Base-by-base conservation (phyloP, 2,113 vertebrate species). In the Maylandia zebra region DNA sequence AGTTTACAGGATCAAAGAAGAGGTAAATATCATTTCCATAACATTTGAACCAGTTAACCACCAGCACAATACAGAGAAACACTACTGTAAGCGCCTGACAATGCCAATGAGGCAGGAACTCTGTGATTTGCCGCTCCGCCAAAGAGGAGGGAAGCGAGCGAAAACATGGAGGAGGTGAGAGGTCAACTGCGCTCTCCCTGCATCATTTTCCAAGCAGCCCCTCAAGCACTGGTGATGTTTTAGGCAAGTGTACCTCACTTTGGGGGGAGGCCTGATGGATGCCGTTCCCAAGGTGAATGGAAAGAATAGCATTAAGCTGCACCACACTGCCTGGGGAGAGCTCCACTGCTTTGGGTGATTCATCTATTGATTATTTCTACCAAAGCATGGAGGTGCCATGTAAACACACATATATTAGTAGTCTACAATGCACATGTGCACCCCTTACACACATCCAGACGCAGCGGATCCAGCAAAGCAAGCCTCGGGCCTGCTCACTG, bases 31-130 rank as follows among this genome's bases (percentile, higher is more conserved):
- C 93, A 95, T 95, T 94, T 95, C 93, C 93, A 94, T 95, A 95
- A 94, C 94, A 95, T 95, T 95, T 95, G 93, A 95, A 95, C 95
- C 93, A 94, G 92, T 94, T 95, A 95, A 94, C 92, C 93, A 94
- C 8, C 90, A 94, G 93, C 93, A 90, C 90, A 93, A 86, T 91
- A 85, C 93, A 86, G 91, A 92, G 91, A 93, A 95, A 93, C 88
- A 87, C 92, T 38, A 94, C 93, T 91, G 92, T 85, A 91, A 92
- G 90, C 93, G 88, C 78, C 93, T 94, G 94, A 95, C 93, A 95
- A 86, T 16, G 91, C 92, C 92, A 94, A 94, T 95, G 93, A 95
- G 93, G 89, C 90, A 74, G 91, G 85, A 92, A 87, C 91, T 87
- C 83, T 82, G 92, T 94, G 94, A 95, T 95, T 94, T 92, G 92